Base-by-base conservation (phyloP, 2,797 vertebrate genomes). In the Gobionotothen gibberifrons region DNA sequence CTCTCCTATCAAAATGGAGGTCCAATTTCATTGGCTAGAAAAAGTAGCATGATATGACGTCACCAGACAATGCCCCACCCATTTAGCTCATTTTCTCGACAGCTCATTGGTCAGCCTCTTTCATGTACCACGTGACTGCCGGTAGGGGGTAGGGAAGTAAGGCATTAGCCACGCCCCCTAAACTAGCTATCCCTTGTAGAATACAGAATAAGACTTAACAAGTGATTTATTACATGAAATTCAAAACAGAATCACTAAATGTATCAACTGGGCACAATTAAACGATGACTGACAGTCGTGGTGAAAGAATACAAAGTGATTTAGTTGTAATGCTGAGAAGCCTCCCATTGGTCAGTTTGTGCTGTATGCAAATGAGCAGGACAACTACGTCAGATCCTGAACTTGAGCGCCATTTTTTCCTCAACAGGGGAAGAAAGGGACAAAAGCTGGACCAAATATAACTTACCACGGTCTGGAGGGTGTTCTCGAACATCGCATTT, bases 401-500 rank as follows among this genome's bases (percentile, higher is more conserved):
- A 95, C 92, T 93, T 96, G 84, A 95, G 96, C 97, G 98, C 98
- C 97, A 99, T 99, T 96, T 91, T 96, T 96, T 85, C 90, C 86
- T 90, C 95, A 79, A 86, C 77, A 74, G 87, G 87, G 77, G 86
- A 93, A 85, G 91, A 93, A 93, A 92, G 90, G 85, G 90, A 91
- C 90, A 91, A 93, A 93, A 93, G 90, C 90, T 56, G 29, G 19
- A 67, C 42, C 52, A 73, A 80, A 81, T 82, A 79, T 74, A 87
- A 91, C 77, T 87, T 76, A 9, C 52, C 39, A 63, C 1, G 1
- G 62, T 60, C 1, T 2, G 62, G 71, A 57, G 48, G 26, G 13
- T 32, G 19, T 22, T 49, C 3, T 67, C 11, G 42, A 43, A 71
- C 59, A 46, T 36, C 40, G n/a, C 46, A 26, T 32, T 39, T 59